phyloP scores from a whole-genome alignment of 2,113 vertebrate genomes.

The Telmatochromis sp. region DNA sequence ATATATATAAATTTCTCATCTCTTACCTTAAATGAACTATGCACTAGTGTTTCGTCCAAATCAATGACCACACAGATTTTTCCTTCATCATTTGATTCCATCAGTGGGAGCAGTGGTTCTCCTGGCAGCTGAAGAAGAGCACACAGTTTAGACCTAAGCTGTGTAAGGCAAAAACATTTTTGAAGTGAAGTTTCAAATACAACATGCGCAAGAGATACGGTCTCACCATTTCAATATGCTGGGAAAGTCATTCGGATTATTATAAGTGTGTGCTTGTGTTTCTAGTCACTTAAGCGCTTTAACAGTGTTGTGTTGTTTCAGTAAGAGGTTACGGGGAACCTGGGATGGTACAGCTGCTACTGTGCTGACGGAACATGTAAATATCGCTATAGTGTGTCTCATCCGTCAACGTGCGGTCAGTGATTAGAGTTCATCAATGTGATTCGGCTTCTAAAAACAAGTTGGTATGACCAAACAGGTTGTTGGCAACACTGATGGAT shows the following conservation, averaged over 20 bases:
- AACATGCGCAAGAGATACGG: neutral
- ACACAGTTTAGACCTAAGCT: neutral
- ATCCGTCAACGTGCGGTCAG: conserved; percentile 37
- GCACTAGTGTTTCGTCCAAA: conserved; percentile 78
- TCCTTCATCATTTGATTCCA: conserved; percentile 61
- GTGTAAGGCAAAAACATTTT: neutral
- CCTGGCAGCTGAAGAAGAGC: conserved; percentile 47
- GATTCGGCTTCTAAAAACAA: conserved; percentile 45
- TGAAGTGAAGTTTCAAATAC: neutral
- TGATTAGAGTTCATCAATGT: conserved; percentile 15
- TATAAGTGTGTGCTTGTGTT: neutral
- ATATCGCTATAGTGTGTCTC: neutral
- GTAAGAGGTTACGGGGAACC: conserved; percentile 32
- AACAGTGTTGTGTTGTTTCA: conserved; percentile 14
- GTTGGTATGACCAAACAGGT: neutral
- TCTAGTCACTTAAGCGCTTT: neutral
- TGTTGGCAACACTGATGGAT: neutral
- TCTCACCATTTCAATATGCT: neutral
- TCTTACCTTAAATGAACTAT: conserved; percentile 79
- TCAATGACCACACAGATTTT: conserved; percentile 80
- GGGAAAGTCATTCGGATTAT: neutral
- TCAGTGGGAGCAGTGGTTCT: conserved; percentile 66
- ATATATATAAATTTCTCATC: no score
- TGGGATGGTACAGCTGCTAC: conserved; percentile 36
- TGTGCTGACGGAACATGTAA: conserved; percentile 31